Percentiles rank a stretch among this genome's conserved stretches.
These are phyloP conservation scores for Glaucopsyche alexis DNA, from an alignment of 2,888 invertebrate species.

Conservation along the genomic window DNA sequence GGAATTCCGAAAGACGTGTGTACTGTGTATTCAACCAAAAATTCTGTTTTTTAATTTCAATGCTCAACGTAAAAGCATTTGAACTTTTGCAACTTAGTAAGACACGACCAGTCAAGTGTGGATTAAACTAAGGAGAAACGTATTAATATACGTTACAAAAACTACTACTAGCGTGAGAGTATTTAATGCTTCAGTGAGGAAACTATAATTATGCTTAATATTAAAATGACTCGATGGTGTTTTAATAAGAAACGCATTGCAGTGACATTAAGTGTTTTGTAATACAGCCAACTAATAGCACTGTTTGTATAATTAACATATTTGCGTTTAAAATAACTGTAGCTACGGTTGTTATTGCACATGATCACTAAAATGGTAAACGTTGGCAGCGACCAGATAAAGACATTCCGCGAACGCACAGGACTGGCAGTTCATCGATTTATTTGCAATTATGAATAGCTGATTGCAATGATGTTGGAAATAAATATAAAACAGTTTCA, in stretches of 20 bases:
- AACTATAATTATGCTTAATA: constrained; percentile 5
- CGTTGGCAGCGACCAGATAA: constrained; percentile 30
- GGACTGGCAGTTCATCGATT: constrained; percentile 35
- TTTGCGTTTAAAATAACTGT: constrained; percentile 10
- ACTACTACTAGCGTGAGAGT: constrained; percentile 6
- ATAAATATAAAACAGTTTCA: constrained; percentile 42
- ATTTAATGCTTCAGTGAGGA: constrained; percentile 9
- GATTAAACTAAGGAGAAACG: not conserved
- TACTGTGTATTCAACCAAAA: not conserved
- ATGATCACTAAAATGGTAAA: constrained; percentile 25
- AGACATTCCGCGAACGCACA: constrained; percentile 34
- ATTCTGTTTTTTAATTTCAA: not conserved
- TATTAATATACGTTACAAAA: not conserved
- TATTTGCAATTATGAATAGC: constrained; percentile 38
- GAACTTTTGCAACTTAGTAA: constrained; percentile 4
- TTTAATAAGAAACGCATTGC: constrained; percentile 13
- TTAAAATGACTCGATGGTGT: constrained; percentile 15
- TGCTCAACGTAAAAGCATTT: not conserved
- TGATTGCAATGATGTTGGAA: constrained; percentile 36
- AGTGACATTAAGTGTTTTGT: constrained; percentile 6
- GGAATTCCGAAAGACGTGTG: not conserved
- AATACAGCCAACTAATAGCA: constrained; percentile 15
- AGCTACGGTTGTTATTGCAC: constrained; percentile 17
- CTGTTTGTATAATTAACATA: constrained; percentile 16
- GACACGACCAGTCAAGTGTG: not conserved